Percentiles rank a stretch among this genome's conserved stretches.
Evolutionary conservation across 1,140 invertebrate species (phyloP).

Genomic region (Hylaeus anthracinus): DNA sequence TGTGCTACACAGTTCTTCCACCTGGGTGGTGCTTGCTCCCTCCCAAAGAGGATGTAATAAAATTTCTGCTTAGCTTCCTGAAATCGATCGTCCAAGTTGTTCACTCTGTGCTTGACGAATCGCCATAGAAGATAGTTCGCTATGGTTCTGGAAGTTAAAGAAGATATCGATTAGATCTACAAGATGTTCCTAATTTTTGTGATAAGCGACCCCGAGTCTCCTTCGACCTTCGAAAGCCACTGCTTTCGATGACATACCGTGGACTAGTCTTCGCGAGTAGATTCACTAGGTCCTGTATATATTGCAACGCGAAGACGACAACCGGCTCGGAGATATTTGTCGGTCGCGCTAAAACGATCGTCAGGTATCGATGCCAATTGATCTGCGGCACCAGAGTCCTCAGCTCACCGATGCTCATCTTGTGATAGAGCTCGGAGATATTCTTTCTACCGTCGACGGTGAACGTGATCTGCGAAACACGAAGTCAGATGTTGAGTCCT

Average conservation of each 20-base stretch:
- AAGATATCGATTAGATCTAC: not conserved
- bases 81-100: constrained; percentile 92
- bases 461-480: constrained; percentile 85
- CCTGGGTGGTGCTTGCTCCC: constrained; percentile 86
- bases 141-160: constrained; percentile 77
- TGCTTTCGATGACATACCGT: constrained; percentile 55
- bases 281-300: constrained; percentile 81
- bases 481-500: not conserved
- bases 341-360: constrained; percentile 84
- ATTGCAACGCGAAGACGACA: constrained; percentile 88
- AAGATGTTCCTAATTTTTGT: too few relatives aligned
- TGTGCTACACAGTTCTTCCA: constrained; percentile 93
- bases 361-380: constrained; percentile 89
- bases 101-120: constrained; percentile 92
- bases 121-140: constrained; percentile 93
- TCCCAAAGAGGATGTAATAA: constrained; percentile 87
- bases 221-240: too few relatives aligned
- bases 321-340: constrained; percentile 85
- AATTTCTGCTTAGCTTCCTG: constrained; percentile 84
- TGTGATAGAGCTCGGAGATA: constrained; percentile 89
- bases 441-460: constrained; percentile 91
- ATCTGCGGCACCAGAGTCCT: constrained; percentile 87
- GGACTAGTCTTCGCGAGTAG: constrained; percentile 78
- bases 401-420: constrained; percentile 88
- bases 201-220: too few relatives aligned